phyloP scores from a whole-genome alignment of 1,140 invertebrate genomes.

The Diorhabda carinulata region DNA sequence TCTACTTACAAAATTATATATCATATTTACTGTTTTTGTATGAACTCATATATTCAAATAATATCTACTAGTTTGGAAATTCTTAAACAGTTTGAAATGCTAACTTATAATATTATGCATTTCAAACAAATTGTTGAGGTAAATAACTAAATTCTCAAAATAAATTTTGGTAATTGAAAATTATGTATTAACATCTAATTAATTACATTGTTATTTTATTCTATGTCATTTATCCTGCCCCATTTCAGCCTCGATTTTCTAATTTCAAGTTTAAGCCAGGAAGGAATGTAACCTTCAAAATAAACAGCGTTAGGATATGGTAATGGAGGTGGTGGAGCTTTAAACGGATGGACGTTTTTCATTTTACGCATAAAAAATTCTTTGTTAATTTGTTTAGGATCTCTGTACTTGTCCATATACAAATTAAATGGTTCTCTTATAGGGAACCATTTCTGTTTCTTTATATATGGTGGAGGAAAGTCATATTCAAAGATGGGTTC shows the following conservation, averaged over 20 bases:
- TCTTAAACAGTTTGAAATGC: too few species aligned
- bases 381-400: slow-evolving; percentile 81
- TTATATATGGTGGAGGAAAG: slow-evolving; percentile 70
- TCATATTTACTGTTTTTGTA: too few species aligned
- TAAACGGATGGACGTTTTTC: slow-evolving; percentile 77
- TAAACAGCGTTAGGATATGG: slow-evolving; percentile 73
- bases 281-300: slow-evolving; percentile 58
- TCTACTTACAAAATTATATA: too few species aligned
- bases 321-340: slow-evolving; percentile 58
- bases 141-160: too few species aligned
- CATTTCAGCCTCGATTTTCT: slow-evolving; percentile 61
- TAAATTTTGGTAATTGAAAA: too few species aligned
- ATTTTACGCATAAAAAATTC: slow-evolving; percentile 81
- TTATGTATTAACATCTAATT: too few species aligned
- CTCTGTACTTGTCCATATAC: slow-evolving; percentile 88
- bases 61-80: too few species aligned
- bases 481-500: slow-evolving; percentile 84
- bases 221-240: slow-evolving; percentile 67
- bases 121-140: too few species aligned
- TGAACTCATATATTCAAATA: too few species aligned
- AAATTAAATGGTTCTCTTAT: slow-evolving; percentile 75
- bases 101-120: too few species aligned
- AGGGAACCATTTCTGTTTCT: slow-evolving; percentile 79
- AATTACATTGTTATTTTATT: slow-evolving; percentile 25
- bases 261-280: slow-evolving; percentile 72